These are phyloP conservation scores for Lasioglossum marginatum DNA, from an alignment of 2,888 invertebrate species.

Conservation along the genomic window DNA sequence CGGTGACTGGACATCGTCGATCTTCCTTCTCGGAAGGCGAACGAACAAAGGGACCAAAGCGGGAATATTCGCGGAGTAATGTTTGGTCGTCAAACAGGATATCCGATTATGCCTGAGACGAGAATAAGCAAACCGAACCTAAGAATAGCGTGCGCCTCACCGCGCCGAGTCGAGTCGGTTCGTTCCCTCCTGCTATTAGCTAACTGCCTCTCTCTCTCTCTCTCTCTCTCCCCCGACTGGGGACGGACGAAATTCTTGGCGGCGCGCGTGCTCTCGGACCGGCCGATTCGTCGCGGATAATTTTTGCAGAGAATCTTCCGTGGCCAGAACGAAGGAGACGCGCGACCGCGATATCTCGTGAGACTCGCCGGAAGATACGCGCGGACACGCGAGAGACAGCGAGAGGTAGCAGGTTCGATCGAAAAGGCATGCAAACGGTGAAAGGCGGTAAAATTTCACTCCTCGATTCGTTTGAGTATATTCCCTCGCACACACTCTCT, in stretches of 20 bases:
- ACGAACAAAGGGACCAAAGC: slow-evolving; percentile 14
- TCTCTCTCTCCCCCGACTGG: background rate
- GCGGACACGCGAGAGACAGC: slow-evolving; percentile 24
- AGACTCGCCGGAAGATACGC: slow-evolving; percentile 12
- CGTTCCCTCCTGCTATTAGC: slow-evolving; percentile 52
- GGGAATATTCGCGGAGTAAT: slow-evolving; percentile 24
- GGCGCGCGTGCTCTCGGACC: background rate
- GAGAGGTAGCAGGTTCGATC: slow-evolving; percentile 56
- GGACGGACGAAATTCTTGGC: slow-evolving; percentile 4
- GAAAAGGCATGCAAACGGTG: slow-evolving; percentile 74
- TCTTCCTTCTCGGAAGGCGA: background rate
- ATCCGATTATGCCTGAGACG: slow-evolving; percentile 68
- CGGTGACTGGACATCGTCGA: slow-evolving; percentile 9
- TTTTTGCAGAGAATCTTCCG: background rate
- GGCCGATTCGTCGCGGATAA: slow-evolving; percentile 44
- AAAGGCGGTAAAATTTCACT: slow-evolving; percentile 78
- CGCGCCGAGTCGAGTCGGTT: background rate
- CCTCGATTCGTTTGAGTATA: slow-evolving; percentile 63
- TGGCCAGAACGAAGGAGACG: background rate
- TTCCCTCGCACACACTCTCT: background rate
- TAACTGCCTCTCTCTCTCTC: slow-evolving; percentile 3
- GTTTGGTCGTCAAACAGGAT: slow-evolving; percentile 71
- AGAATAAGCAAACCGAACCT: slow-evolving; percentile 62
- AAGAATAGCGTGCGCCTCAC: slow-evolving; percentile 56
- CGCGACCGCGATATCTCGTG: slow-evolving; percentile 3